Evolutionary conservation across 2,797 vertebrate genomes (phyloP).

Genomic region (Basileuterus tristriatus): DNA sequence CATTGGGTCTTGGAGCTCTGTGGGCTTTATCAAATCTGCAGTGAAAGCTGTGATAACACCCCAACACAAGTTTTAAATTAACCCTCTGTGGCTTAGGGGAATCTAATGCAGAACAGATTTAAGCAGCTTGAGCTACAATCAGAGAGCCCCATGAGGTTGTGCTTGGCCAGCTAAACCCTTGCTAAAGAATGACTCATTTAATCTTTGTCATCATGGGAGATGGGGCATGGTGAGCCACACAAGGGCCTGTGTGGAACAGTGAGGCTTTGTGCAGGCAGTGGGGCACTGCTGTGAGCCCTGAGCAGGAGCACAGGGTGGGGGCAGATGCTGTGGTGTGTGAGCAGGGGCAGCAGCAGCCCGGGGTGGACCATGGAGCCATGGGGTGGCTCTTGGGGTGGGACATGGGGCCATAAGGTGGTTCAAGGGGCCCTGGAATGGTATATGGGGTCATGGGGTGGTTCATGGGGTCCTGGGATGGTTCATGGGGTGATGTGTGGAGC

Average conservation of each 20-base stretch:
- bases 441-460: no score
- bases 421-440: no score
- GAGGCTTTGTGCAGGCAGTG: background rate
- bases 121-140: constrained; percentile 6
- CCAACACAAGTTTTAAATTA: background rate
- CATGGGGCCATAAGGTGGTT: rapidly evolving
- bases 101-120: constrained; percentile 12
- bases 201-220: constrained; percentile 14
- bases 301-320: background rate
- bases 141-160: background rate
- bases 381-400: rapidly evolving
- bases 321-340: background rate
- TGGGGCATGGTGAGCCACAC: background rate
- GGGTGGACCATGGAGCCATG: background rate
- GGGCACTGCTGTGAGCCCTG: background rate
- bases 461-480: background rate
- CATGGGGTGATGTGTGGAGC: background rate
- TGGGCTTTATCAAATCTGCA: background rate
- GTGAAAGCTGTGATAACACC: background rate
- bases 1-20: background rate
- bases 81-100: background rate
- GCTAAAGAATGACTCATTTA: constrained; percentile 21
- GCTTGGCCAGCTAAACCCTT: background rate
- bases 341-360: background rate
- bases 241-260: background rate